Evolutionary conservation across 1,140 invertebrate species (phyloP).

Genomic region (Halesus radiatus): DNA sequence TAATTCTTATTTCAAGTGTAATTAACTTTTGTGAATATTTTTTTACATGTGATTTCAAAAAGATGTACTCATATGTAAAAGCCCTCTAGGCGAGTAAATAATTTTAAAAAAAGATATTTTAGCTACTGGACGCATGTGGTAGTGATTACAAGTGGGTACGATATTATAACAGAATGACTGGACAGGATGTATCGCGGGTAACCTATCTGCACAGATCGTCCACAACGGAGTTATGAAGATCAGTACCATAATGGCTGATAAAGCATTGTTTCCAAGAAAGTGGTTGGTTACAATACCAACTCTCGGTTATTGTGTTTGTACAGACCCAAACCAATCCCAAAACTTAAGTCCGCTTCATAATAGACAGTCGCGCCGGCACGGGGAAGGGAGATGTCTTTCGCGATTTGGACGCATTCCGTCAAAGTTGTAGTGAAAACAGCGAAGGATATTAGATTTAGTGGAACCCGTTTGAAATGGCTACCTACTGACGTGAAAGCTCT

Average conservation of each 20-base stretch:
- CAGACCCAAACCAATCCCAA: slow-evolving; percentile 11
- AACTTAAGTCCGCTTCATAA: slow-evolving; percentile 1
- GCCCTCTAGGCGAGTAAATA: no score
- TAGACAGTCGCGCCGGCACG: neutral
- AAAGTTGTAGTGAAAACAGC: neutral
- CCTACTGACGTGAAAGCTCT: neutral
- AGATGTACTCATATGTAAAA: no score
- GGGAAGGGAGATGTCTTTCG: neutral
- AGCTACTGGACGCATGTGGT: no score
- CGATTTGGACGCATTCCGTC: neutral
- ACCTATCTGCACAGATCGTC: no score
- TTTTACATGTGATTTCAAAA: no score
- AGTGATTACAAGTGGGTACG: no score
- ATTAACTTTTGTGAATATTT: no score
- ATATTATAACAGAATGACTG: no score
- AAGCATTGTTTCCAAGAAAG: neutral
- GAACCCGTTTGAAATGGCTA: neutral
- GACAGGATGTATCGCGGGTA: no score
- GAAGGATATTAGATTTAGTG: neutral
- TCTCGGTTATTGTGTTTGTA: neutral
- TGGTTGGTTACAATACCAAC: neutral
- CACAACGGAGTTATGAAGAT: no score
- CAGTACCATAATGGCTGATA: neutral
- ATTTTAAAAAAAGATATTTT: no score
- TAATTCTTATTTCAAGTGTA: no score